Conservation (phyloP, 2,888 invertebrate genomes). For the Penaeus monodon region DNA sequence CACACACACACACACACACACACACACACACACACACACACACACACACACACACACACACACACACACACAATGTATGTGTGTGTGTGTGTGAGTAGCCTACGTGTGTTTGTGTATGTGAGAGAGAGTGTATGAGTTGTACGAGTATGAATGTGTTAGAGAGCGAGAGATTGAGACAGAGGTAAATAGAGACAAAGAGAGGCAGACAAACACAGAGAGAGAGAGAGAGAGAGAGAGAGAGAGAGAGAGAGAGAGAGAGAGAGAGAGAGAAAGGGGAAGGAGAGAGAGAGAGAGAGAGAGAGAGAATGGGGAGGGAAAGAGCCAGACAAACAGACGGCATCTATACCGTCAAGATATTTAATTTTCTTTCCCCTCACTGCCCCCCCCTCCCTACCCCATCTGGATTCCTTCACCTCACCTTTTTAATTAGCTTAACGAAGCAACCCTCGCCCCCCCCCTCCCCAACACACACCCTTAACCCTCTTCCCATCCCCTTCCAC, state of each 20-base stretch:
- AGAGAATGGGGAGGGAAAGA: conserved; percentile 6
- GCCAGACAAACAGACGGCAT: not conserved
- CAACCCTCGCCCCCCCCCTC: not conserved
- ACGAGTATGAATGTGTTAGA: too few species aligned
- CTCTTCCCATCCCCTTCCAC: too few species aligned
- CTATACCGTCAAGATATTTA: too few species aligned
- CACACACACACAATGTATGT: too few species aligned
- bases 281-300: conserved; percentile 16
- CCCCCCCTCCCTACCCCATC: not conserved
- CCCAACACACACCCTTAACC: not conserved
- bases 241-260: conserved; percentile 6
- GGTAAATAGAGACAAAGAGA: conserved; percentile 1
- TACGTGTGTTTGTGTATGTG: too few species aligned
- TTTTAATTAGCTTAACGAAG: conserved; percentile 6
- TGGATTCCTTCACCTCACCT: conserved; percentile 5
- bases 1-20: conserved; percentile 4
- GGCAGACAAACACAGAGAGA: too few species aligned
- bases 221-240: conserved; percentile 27
- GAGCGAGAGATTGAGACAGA: not conserved
- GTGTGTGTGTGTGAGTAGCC: too few species aligned
- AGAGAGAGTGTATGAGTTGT: too few species aligned
- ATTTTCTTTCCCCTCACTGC: not conserved
- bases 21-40: not conserved
- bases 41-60: conserved; percentile 8
- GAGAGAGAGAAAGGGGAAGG: not conserved